Conservation (phyloP, 2,888 invertebrate species). For the Pegoplata infirma region DNA sequence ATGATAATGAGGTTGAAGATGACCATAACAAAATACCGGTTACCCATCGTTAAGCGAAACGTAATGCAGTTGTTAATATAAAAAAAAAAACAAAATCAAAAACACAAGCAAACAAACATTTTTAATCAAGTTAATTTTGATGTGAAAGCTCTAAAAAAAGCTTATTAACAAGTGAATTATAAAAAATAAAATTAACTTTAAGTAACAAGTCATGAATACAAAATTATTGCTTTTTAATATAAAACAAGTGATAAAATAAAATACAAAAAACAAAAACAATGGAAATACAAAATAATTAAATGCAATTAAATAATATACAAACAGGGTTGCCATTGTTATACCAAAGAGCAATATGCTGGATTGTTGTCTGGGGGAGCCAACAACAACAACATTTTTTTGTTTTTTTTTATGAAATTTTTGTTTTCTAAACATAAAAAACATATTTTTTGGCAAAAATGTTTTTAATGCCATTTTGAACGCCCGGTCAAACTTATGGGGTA, state of each 20-base stretch:
- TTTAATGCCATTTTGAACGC: no score
- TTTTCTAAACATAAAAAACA: no score
- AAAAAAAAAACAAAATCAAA: no score
- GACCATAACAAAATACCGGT: constrained; percentile 27
- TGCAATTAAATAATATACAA: background rate
- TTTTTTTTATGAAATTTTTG: no score
- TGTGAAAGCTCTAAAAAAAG: constrained; percentile 14
- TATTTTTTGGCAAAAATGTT: no score
- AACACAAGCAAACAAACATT: background rate
- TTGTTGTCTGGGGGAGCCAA: no score
- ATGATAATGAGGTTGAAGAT: background rate
- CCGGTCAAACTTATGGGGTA: no score
- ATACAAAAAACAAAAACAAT: background rate
- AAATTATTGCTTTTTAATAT: constrained; percentile 3
- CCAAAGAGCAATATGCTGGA: no score
- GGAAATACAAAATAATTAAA: background rate
- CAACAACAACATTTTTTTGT: no score
- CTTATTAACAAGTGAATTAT: constrained; percentile 10
- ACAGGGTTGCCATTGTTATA: no score
- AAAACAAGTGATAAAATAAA: constrained; percentile 26
- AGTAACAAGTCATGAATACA: constrained; percentile 41
- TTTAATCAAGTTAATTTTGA: constrained; percentile 12
- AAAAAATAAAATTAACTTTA: no score
- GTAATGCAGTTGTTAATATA: background rate
- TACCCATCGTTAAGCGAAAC: constrained; percentile 2